Base-by-base conservation (phyloP, 2,797 vertebrate genomes). In the Alfaro cultratus region DNA sequence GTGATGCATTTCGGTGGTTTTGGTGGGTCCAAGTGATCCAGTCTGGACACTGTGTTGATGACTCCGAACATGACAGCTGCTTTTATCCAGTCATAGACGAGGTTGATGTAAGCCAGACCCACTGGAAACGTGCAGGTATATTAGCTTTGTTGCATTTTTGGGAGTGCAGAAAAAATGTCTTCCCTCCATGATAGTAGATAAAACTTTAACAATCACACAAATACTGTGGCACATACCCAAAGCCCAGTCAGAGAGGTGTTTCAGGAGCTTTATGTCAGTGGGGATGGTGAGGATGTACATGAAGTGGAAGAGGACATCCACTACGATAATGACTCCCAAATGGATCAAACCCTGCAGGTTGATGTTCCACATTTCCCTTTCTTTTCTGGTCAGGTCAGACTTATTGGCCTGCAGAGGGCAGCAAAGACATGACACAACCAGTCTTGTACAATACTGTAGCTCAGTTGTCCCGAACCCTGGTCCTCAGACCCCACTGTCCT, bases 71-170 rank as follows among this genome's bases (percentile, higher is more conserved):
- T 97, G 85, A 99, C 96, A 0, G 98, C 97, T 0, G 98, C 97
- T 91, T 99, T 99, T 73, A 99, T 96, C 99, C 98, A 99, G 90
- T 99, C 98, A 0, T 99, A 99, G 79, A 99, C 96, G 94, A 99
- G 87, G 92, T 98, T 99, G 13, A 96, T 95, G 83, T 99, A 99
- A 29, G 98, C 97, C 74, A 99, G 84, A 64, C 97, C 97, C 85
- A 98, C 99, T 99, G 87, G 31, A 76, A 80, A 75, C 60, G 79
- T n/a, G 36, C 67, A 78, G n/a, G 13, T 15, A 71, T 16, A 31
- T 60, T 23, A 81, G 11, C 46, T 9, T 29, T 36, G 31, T 9
- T 80, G 34, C 51, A 26, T 26, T 26, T 53, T 53, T 53, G 51
- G 39, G 11, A 11, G 1, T n/a, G 5, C 1, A 43, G 23, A 23